Percentiles rank a stretch among this genome's conserved stretches.
Conservation (phyloP, 2,888 invertebrate genomes). For the Papilio gigon region DNA sequence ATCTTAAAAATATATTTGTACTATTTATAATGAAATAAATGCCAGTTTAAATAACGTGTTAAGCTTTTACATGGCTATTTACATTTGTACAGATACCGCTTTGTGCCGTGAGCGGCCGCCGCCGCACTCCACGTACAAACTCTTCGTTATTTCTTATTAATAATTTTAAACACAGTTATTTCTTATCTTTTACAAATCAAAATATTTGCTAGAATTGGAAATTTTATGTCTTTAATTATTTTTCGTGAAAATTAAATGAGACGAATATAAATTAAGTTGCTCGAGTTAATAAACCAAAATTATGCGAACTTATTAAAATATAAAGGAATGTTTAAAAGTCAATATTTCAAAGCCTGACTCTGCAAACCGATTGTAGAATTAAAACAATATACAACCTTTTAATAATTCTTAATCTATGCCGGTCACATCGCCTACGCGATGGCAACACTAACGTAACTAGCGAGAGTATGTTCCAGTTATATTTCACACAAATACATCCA, state of each 20-base stretch:
- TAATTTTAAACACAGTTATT: background rate
- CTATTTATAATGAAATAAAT: slow-evolving; percentile 73
- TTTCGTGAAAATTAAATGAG: background rate
- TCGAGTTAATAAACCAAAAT: no score
- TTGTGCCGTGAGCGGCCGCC: slow-evolving; percentile 47
- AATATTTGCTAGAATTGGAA: background rate
- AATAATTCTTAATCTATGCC: slow-evolving; percentile 18
- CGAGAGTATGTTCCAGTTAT: slow-evolving; percentile 18
- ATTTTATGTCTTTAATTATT: background rate
- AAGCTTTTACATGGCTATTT: slow-evolving; percentile 64
- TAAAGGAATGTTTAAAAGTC: background rate
- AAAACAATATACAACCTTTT: background rate
- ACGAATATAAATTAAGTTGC: no score
- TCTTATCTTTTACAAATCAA: background rate
- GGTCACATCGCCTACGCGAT: slow-evolving; percentile 28
- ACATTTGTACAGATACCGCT: slow-evolving; percentile 59
- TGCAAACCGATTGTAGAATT: slow-evolving; percentile 6
- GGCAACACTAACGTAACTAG: slow-evolving; percentile 29
- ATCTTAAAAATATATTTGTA: slow-evolving; percentile 77
- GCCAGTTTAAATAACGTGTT: slow-evolving; percentile 53
- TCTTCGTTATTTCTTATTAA: slow-evolving; percentile 30
- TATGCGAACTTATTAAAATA: background rate
- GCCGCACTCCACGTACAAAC: slow-evolving; percentile 43
- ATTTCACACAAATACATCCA: slow-evolving; percentile 11
- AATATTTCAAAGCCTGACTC: background rate